Percentiles rank a stretch among this genome's conserved stretches.
phyloP scores from a whole-genome alignment of 2,888 invertebrate genomes.

The Scelioninae gen. 1 region DNA sequence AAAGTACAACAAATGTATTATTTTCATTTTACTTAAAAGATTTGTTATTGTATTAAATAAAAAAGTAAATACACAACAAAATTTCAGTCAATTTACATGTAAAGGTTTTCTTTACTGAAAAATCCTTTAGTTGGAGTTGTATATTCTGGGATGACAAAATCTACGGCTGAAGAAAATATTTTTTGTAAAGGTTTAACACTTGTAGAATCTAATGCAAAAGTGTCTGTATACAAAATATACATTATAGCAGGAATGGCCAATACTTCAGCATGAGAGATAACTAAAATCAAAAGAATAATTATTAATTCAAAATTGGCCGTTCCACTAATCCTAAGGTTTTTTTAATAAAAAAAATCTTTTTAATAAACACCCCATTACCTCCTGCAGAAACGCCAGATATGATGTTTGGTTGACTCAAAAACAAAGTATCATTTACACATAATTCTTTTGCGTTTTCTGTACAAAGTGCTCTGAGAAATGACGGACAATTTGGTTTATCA shows the following conservation, averaged over 20 bases:
- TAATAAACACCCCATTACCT: slow-evolving; percentile 79
- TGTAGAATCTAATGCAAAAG: slow-evolving; percentile 78
- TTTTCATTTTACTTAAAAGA: no score
- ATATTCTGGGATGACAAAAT: slow-evolving; percentile 71
- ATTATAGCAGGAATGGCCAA: slow-evolving; percentile 75
- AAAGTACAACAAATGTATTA: no score
- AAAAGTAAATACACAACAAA: no score
- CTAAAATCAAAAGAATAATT: slow-evolving; percentile 73
- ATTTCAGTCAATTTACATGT: no score
- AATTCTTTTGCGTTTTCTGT: slow-evolving; percentile 72
- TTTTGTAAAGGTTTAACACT: slow-evolving; percentile 77
- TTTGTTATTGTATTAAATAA: no score
- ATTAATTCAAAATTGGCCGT: no score
- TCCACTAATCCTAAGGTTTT: no score
- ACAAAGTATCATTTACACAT: slow-evolving; percentile 69
- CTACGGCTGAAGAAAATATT: slow-evolving; percentile 75
- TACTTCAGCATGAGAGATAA: slow-evolving; percentile 79
- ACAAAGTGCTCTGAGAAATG: slow-evolving; percentile 76
- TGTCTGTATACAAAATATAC: slow-evolving; percentile 80
- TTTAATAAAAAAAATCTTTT: neutral
- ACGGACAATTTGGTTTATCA: slow-evolving; percentile 70
- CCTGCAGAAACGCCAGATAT: slow-evolving; percentile 80
- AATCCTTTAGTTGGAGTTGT: slow-evolving; percentile 71
- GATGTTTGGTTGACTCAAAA: slow-evolving; percentile 80
- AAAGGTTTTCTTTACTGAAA: slow-evolving; percentile 82